These are phyloP conservation scores for Bombus soroeensis DNA, from an alignment of 1,140 invertebrate species.

Conservation along the genomic window DNA sequence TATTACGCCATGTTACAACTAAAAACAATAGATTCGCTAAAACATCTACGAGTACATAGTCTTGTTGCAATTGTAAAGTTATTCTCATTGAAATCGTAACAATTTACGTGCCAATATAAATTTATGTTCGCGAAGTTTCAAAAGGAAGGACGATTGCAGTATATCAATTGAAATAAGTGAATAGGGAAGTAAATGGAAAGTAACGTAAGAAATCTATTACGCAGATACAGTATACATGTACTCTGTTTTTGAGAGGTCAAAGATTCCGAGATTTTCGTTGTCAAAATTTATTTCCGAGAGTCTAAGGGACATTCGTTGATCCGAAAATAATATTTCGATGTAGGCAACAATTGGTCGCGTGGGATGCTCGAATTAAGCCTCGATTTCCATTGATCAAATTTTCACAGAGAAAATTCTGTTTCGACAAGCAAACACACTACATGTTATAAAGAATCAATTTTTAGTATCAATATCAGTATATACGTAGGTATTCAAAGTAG, in stretches of 20 bases:
- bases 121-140: background rate
- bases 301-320: slow-evolving; percentile 66
- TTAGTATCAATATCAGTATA: slow-evolving; percentile 65
- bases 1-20: background rate
- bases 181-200: too few species aligned
- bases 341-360: slow-evolving; percentile 68
- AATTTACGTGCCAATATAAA: background rate
- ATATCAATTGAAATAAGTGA: too few species aligned
- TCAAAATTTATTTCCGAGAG: slow-evolving; percentile 47
- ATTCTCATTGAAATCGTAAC: background rate
- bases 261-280: slow-evolving; percentile 63
- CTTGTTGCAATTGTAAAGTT: background rate
- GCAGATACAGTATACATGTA: too few species aligned
- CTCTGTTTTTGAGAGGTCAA: background rate
- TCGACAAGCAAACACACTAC: slow-evolving; percentile 58
- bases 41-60: background rate
- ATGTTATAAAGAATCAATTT: slow-evolving; percentile 54
- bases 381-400: background rate
- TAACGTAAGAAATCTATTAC: background rate
- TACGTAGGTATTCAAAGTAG: slow-evolving; percentile 77
- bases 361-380: slow-evolving; percentile 11
- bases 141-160: background rate
- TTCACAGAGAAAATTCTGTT: background rate
- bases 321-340: slow-evolving; percentile 67
- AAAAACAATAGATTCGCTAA: background rate